Conservation (phyloP, 2,797 vertebrate genomes). For the Poeciliopsis paucimaculata region DNA sequence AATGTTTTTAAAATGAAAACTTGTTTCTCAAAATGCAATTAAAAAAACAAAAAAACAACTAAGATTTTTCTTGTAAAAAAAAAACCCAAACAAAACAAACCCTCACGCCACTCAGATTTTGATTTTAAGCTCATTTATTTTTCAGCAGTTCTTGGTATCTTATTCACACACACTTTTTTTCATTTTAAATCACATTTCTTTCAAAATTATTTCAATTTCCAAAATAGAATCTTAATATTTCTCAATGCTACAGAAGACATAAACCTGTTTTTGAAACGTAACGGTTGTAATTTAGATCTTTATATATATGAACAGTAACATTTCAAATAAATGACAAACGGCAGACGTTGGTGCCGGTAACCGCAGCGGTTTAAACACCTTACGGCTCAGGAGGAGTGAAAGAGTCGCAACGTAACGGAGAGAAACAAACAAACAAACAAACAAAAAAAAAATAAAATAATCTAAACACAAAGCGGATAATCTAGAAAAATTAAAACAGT, state of each 20-base stretch:
- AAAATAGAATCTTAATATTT: slow-evolving; percentile 74
- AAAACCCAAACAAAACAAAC: no score
- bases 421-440: slow-evolving; percentile 8
- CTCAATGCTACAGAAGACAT: slow-evolving; percentile 64
- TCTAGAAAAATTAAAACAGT: background rate
- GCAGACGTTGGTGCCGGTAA: slow-evolving; percentile 5
- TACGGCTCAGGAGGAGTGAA: slow-evolving; percentile 18
- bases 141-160: slow-evolving; percentile 33
- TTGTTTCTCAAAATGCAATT: background rate
- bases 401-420: background rate
- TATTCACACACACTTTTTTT: slow-evolving; percentile 45
- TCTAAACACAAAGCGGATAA: background rate
- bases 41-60: background rate
- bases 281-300: slow-evolving; percentile 38
- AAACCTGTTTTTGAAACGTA: slow-evolving; percentile 51
- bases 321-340: slow-evolving; percentile 22
- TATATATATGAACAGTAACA: slow-evolving; percentile 28
- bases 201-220: slow-evolving; percentile 66
- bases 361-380: slow-evolving; percentile 30
- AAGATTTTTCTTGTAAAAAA: background rate
- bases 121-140: slow-evolving; percentile 36
- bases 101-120: background rate
- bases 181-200: slow-evolving; percentile 46
- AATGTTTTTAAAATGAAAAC: background rate
- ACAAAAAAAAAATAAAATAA: no score